A percentile compares a stretch with the other conserved stretches of the same genome.
Evolutionary conservation across 1,140 invertebrate species (phyloP).

Genomic region (Drosophila elegans): DNA sequence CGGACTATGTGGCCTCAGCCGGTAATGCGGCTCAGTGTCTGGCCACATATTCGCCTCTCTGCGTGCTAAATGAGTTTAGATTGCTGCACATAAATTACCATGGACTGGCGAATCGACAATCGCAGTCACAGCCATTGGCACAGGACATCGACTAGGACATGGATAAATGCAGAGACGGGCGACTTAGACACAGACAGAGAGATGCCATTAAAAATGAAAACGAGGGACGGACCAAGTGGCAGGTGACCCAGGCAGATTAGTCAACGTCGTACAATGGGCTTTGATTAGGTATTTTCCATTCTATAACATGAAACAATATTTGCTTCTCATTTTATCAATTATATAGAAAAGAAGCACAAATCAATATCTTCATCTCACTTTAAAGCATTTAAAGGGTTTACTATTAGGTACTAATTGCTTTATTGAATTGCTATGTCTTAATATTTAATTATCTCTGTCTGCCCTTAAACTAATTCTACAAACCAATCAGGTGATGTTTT

Average conservation of each 20-base stretch:
- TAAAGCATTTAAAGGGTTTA: no score
- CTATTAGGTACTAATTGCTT: no score
- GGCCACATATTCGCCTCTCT: conserved; percentile 63
- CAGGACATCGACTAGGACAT: conserved; percentile 22
- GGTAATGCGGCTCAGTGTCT: conserved; percentile 10
- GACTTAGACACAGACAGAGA: conserved; percentile 6
- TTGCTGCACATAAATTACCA: conserved; percentile 72
- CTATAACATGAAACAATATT: no score
- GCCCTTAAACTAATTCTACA: no score
- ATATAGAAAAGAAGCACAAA: no score
- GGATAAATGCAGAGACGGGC: conserved; percentile 11
- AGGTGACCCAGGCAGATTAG: conserved; percentile 16
- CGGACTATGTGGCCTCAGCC: conserved; percentile 10
- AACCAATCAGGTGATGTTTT: no score
- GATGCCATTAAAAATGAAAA: conserved; percentile 23
- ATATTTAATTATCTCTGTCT: no score
- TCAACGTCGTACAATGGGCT: conserved; percentile 18
- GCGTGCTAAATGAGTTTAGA: conserved; percentile 71
- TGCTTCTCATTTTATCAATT: no score
- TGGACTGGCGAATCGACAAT: conserved; percentile 28
- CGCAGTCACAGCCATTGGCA: conserved; percentile 10
- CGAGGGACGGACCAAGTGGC: conserved; percentile 7
- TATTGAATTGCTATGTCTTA: no score
- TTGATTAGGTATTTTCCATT: background rate
- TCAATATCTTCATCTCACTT: no score